A percentile compares a stretch with the other conserved stretches of the same genome.
Evolutionary conservation across 1,140 invertebrate species (phyloP).

Genomic region (Drosophila lacertosa): DNA sequence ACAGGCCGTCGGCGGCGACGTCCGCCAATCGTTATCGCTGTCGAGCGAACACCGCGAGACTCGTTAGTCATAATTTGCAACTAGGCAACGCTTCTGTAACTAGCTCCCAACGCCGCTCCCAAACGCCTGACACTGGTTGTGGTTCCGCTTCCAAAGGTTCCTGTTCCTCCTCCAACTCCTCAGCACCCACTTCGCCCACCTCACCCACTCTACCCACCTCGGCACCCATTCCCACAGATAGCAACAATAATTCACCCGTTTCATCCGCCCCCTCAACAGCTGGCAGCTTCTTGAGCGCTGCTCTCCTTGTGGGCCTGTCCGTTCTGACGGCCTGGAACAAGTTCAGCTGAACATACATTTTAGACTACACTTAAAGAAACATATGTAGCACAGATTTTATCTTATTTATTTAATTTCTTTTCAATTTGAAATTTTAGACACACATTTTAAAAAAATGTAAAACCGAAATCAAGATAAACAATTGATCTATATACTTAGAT

Average conservation of each 20-base stretch:
- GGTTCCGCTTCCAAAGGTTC: slow-evolving; percentile 56
- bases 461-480: too few species aligned
- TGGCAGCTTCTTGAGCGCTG: slow-evolving; percentile 68
- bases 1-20: slow-evolving; percentile 11
- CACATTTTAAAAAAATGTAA: too few species aligned
- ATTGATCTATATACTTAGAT: too few species aligned
- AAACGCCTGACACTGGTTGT: slow-evolving; percentile 52
- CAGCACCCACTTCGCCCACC: slow-evolving; percentile 10
- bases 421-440: too few species aligned
- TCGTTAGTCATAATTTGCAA: slow-evolving; percentile 73
- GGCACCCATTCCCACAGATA: slow-evolving; percentile 13
- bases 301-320: slow-evolving; percentile 71
- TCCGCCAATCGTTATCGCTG: slow-evolving; percentile 57
- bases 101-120: slow-evolving; percentile 54
- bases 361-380: not conserved
- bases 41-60: slow-evolving; percentile 65
- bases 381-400: not conserved
- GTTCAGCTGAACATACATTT: slow-evolving; percentile 45
- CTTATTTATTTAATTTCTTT: too few species aligned
- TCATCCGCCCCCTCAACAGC: slow-evolving; percentile 33
- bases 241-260: slow-evolving; percentile 20
- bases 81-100: slow-evolving; percentile 63
- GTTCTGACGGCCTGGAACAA: slow-evolving; percentile 75
- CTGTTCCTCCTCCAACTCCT: slow-evolving; percentile 6
- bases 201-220: too few species aligned